phyloP scores from a whole-genome alignment of 1,140 invertebrate species.

The Bombus confusus region DNA sequence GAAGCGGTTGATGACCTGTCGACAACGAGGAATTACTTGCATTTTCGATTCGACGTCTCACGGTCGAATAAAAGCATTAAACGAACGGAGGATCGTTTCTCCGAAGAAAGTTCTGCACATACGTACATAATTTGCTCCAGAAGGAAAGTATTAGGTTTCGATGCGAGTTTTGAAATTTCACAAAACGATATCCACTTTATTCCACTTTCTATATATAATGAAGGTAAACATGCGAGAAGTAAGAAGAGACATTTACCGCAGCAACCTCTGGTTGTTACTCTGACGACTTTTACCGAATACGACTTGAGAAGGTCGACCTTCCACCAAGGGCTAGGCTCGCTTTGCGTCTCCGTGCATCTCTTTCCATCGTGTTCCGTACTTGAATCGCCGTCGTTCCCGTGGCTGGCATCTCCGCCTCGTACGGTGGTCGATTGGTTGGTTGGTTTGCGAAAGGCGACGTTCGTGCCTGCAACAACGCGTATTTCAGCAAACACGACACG shows the following conservation, averaged over 20 bases:
- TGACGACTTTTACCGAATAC: constrained; percentile 91
- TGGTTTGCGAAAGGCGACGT: constrained; percentile 93
- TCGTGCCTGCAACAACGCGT: constrained; percentile 85
- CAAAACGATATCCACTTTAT: background rate
- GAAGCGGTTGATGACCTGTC: constrained; percentile 92
- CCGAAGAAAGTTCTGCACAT: background rate
- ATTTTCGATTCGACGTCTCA: background rate
- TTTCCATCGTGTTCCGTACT: constrained; percentile 93
- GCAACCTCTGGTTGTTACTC: constrained; percentile 93
- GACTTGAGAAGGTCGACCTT: constrained; percentile 92
- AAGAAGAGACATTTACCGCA: constrained; percentile 85
- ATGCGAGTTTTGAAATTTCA: background rate
- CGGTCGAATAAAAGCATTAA: background rate
- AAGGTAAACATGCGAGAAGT: background rate
- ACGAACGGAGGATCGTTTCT: background rate
- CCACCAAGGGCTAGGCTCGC: constrained; percentile 96
- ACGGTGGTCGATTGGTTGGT: constrained; percentile 95
- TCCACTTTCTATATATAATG: background rate
- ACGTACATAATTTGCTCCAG: background rate
- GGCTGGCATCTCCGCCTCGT: constrained; percentile 89
- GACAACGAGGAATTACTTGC: background rate
- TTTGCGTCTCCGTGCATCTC: constrained; percentile 93
- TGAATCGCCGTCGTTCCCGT: constrained; percentile 93
- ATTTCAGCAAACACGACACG: background rate
- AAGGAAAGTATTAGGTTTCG: background rate